phyloP scores from a whole-genome alignment of 2,113 vertebrate species.

The Proteles cristata region DNA sequence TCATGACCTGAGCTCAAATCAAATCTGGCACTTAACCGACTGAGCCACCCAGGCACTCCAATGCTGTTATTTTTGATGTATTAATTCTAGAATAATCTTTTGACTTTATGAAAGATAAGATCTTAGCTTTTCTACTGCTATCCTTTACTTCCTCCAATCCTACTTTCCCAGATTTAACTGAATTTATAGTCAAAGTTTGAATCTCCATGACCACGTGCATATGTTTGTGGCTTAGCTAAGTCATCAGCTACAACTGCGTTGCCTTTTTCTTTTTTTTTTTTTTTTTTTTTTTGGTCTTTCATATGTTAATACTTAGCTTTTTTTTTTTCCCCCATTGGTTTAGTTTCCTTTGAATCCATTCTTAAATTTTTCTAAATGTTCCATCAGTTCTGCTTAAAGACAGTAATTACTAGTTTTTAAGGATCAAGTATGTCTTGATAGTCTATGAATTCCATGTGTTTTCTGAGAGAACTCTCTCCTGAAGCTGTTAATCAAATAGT shows the following conservation, averaged over 20 bases:
- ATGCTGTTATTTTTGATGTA: background rate
- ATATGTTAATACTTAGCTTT: background rate
- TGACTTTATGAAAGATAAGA: background rate
- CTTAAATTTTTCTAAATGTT: conserved; percentile 13
- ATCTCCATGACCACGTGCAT: background rate
- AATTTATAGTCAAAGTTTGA: background rate
- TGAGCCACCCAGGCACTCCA: too few relatives aligned
- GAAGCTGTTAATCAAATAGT: background rate
- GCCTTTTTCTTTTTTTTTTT: background rate
- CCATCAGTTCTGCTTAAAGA: background rate
- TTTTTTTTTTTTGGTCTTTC: background rate
- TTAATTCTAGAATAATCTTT: background rate
- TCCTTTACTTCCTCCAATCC: background rate
- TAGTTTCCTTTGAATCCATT: background rate
- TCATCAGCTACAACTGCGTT: background rate
- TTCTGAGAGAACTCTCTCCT: background rate
- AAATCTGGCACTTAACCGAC: too few relatives aligned
- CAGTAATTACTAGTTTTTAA: background rate
- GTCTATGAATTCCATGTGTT: background rate
- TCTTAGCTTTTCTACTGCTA: background rate
- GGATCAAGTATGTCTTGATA: background rate
- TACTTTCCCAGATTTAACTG: background rate
- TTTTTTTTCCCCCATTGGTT: background rate
- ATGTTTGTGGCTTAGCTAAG: background rate
- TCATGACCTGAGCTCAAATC: too few relatives aligned